Base-by-base conservation (phyloP, 2,113 vertebrate genomes). In the Ceratotherium simum region DNA sequence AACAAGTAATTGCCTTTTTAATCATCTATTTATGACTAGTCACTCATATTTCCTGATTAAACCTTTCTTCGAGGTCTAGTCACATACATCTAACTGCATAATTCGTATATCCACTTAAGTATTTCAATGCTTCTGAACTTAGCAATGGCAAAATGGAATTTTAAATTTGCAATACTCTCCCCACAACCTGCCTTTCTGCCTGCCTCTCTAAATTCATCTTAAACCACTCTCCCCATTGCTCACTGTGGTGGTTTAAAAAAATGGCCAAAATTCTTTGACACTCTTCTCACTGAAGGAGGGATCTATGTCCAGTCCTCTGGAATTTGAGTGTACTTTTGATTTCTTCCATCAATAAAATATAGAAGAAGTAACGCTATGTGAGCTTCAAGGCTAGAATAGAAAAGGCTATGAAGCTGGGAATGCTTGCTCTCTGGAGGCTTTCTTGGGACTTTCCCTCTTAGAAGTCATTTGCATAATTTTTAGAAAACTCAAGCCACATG, bases 1-100 rank as follows among this genome's bases (percentile, higher is more conserved):
- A 85, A 96, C 8, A 90, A 58, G 25, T 76, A 65, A 73, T 73
- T 95, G 29, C 8, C 65, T 48, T 86, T 95, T 96, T 10, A 93
- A 72, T 72, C 36, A 73, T 65, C 31, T 79, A 1, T 72, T 39
- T 79, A 20, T 80, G 88, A 83, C 27, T 70, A 78, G 23, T 58
- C 16, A 78, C n/a, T 80, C 17, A 31, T 84, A 46, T 58, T 29
- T 85, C 20, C 33, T 62, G 46, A 85, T 90, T 48, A 81, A 23
- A 86, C 3, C 10, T 95, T 54, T 88, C 21, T 58, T 87, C 64
- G n/a, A 48, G 29, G 25, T 89, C 16, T 14, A 73, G 42, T 16
- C 5, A 96, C 20, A 75, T 91, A 62, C 27, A 84, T 92, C 8
- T 20, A 94, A 51, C 10, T 36, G 48, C 42, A 29, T 79, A 27